These are phyloP conservation scores for Enoplosus armatus DNA, from an alignment of 2,797 vertebrate genomes.

Conservation along the genomic window DNA sequence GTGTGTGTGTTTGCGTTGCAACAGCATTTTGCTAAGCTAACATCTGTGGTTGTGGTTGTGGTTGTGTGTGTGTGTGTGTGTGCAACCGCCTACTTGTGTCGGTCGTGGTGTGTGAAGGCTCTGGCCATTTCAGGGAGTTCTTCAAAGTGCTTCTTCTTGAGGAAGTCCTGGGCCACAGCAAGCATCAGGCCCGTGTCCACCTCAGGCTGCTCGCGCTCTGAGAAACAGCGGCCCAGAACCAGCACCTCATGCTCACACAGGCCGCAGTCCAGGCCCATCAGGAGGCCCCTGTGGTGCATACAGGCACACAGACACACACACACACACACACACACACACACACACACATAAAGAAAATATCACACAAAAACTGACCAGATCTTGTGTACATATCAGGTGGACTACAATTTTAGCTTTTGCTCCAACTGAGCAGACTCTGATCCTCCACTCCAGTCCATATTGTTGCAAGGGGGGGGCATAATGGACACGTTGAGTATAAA, in stretches of 20 bases:
- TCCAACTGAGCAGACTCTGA: neutral
- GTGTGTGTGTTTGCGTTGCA: conserved; percentile 30
- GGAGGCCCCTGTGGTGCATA: conserved; percentile 68
- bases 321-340: too few relatives aligned
- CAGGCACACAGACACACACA: neutral
- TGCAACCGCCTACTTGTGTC: conserved; percentile 81
- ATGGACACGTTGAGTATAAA: neutral
- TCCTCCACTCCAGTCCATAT: neutral
- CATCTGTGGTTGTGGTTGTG: conserved; percentile 27
- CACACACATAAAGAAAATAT: neutral
- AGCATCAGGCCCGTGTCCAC: conserved; percentile 80
- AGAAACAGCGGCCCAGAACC: conserved; percentile 87
- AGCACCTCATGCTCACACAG: conserved; percentile 91
- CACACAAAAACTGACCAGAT: neutral
- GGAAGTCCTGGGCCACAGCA: conserved; percentile 85
- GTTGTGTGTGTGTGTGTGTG: conserved; percentile 26
- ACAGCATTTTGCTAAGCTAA: conserved; percentile 5
- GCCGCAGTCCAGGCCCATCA: conserved; percentile 77
- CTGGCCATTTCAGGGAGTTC: conserved; percentile 83
- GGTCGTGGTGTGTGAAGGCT: conserved; percentile 85
- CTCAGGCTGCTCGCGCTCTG: conserved; percentile 67
- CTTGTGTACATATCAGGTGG: neutral
- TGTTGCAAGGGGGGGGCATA: too few relatives aligned
- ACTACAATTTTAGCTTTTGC: neutral
- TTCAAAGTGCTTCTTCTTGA: conserved; percentile 90